A percentile compares a stretch with the other conserved stretches of the same genome.
These are phyloP conservation scores for Podarcis lilfordi DNA, from an alignment of 2,797 vertebrate genomes.

Conservation along the genomic window DNA sequence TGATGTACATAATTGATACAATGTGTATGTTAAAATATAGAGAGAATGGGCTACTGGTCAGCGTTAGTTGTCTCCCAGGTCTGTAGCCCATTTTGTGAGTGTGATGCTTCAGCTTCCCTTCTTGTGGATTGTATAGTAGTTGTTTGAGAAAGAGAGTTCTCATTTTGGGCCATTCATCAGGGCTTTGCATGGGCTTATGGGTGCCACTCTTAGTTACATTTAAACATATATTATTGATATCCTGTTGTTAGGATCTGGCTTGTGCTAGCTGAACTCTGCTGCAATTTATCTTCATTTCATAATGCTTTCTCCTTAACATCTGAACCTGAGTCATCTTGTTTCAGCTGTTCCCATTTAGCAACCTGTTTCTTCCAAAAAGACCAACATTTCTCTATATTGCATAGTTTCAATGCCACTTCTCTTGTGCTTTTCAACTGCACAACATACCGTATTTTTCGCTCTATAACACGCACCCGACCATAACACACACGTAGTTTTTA, in stretches of 20 bases:
- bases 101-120: background rate
- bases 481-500: too few relatives aligned
- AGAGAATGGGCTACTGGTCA: background rate
- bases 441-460: background rate
- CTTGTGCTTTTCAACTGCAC: slow-evolving; percentile 11
- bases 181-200: background rate
- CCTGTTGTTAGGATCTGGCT: background rate
- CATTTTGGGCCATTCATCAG: background rate
- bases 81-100: background rate
- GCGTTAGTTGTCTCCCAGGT: background rate
- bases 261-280: background rate
- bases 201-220: background rate
- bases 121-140: background rate
- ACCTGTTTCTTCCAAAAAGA: background rate
- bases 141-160: background rate
- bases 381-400: background rate
- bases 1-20: background rate
- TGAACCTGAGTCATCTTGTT: background rate
- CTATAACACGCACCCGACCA: too few relatives aligned
- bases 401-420: slow-evolving; percentile 3
- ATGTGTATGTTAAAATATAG: background rate
- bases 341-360: slow-evolving; percentile 23
- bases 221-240: background rate
- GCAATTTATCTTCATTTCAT: slow-evolving; percentile 15
- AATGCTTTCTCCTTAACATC: background rate